phyloP scores from a whole-genome alignment of 2,113 vertebrate species.

The Odocoileus hemionus region DNA sequence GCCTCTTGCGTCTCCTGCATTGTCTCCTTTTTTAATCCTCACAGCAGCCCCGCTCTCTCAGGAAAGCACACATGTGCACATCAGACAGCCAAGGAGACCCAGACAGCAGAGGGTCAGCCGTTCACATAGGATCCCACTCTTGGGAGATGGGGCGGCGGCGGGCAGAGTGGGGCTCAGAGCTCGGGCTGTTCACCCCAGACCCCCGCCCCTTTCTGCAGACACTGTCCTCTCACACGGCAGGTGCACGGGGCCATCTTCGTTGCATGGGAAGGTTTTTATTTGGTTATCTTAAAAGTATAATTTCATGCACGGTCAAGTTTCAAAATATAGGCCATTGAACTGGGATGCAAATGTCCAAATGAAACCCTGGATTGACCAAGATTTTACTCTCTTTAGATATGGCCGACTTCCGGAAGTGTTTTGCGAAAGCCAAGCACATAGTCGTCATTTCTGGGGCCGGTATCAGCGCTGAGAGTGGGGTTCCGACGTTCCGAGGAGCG shows the following conservation, averaged over 20 bases:
- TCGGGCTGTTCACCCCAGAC: background rate
- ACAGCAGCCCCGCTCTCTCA: accelerated
- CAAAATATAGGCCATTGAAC: background rate
- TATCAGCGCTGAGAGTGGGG: slow-evolving; percentile 92
- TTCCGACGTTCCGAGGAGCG: slow-evolving; percentile 92
- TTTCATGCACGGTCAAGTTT: background rate
- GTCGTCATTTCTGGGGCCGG: slow-evolving; percentile 94
- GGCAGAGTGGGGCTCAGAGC: background rate
- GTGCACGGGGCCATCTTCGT: accelerated
- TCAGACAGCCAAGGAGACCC: background rate
- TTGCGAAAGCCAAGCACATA: slow-evolving; percentile 93
- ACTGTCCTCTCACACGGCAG: accelerated
- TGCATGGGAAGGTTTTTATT: background rate
- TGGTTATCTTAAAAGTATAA: background rate
- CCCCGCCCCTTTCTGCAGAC: background rate
- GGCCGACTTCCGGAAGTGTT: slow-evolving; percentile 89
- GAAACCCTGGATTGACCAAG: background rate
- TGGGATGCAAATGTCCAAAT: background rate
- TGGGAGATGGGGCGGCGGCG: background rate
- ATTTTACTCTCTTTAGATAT: slow-evolving; percentile 79
- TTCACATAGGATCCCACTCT: background rate
- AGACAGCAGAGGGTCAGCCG: accelerated
- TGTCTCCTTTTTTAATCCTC: background rate
- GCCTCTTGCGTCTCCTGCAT: background rate
- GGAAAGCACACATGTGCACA: accelerated